These are phyloP conservation scores for Pagrus major DNA, from an alignment of 2,113 vertebrate genomes.

Conservation along the genomic window DNA sequence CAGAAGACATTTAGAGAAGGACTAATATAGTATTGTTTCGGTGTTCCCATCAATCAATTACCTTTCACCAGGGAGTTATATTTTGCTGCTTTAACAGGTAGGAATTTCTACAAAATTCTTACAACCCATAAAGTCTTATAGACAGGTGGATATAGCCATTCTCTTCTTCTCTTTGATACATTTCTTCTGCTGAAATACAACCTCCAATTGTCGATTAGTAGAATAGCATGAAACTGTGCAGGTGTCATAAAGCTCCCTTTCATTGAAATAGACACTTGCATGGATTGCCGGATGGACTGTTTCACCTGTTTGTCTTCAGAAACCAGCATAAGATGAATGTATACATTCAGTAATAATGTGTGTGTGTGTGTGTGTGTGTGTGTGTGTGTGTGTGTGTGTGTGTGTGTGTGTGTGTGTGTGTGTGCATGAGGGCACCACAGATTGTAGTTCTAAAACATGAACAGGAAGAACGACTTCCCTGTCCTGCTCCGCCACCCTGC, in stretches of 20 bases:
- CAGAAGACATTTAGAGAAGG: neutral
- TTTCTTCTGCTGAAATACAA: too few relatives aligned
- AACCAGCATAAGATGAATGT: too few relatives aligned
- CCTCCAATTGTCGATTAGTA: too few relatives aligned
- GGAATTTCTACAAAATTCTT: neutral
- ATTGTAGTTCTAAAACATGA: slow-evolving; percentile 28
- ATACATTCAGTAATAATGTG: neutral
- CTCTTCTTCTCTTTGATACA: too few relatives aligned
- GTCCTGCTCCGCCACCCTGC: slow-evolving; percentile 43
- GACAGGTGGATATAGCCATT: too few relatives aligned
- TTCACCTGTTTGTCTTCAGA: neutral
- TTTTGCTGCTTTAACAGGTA: neutral
- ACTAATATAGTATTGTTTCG: neutral
- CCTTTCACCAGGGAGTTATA: too few relatives aligned
- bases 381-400: neutral
- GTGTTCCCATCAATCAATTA: too few relatives aligned
- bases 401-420: neutral
- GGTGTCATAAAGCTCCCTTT: too few relatives aligned
- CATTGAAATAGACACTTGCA: too few relatives aligned
- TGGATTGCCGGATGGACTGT: too few relatives aligned
- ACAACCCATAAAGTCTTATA: neutral
- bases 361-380: neutral
- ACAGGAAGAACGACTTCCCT: slow-evolving; percentile 43
- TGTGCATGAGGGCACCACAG: neutral
- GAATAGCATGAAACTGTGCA: too few relatives aligned